phyloP scores from a whole-genome alignment of 1,140 invertebrate genomes.

The Armadillidium nasatum region DNA sequence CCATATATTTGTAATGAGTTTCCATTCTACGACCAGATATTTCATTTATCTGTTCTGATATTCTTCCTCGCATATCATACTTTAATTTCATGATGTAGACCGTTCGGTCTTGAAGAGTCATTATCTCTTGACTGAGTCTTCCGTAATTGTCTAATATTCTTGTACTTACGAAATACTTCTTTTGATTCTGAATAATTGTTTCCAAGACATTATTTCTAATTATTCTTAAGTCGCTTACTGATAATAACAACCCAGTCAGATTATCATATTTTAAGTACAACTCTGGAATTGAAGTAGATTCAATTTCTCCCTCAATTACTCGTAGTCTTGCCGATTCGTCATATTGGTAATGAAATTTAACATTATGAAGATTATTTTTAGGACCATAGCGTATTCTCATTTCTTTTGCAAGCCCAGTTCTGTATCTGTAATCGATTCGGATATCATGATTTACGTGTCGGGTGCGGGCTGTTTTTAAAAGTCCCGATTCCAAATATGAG shows the following conservation, averaged over 20 bases:
- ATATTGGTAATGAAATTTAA: constrained; percentile 82
- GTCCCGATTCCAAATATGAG: constrained; percentile 76
- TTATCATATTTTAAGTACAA: constrained; percentile 39
- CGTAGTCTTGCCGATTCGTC: constrained; percentile 79
- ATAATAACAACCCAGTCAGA: constrained; percentile 65
- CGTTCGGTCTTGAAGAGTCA: constrained; percentile 78
- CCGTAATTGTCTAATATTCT: constrained; percentile 79
- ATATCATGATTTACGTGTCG: constrained; percentile 73
- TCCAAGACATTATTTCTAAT: constrained; percentile 37
- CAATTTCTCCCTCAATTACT: constrained; percentile 63
- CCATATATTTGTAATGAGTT: constrained; percentile 47
- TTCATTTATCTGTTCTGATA: constrained; percentile 61
- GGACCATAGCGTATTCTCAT: constrained; percentile 77
- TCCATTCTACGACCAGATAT: constrained; percentile 40
- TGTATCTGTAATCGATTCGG: constrained; percentile 81
- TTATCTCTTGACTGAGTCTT: constrained; percentile 68
- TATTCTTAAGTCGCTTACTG: constrained; percentile 39
- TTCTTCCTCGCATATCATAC: constrained; percentile 77
- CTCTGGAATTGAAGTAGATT: constrained; percentile 30
- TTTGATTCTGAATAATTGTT: constrained; percentile 80
- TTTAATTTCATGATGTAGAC: constrained; percentile 77
- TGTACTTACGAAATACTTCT: constrained; percentile 80
- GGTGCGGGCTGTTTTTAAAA: constrained; percentile 71
- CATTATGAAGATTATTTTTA: constrained; percentile 76
- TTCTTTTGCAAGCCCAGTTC: constrained; percentile 80